Percentiles rank a stretch among this genome's conserved stretches.
Conservation (phyloP, 2,888 invertebrate species). For the Ormyrus labotus region DNA sequence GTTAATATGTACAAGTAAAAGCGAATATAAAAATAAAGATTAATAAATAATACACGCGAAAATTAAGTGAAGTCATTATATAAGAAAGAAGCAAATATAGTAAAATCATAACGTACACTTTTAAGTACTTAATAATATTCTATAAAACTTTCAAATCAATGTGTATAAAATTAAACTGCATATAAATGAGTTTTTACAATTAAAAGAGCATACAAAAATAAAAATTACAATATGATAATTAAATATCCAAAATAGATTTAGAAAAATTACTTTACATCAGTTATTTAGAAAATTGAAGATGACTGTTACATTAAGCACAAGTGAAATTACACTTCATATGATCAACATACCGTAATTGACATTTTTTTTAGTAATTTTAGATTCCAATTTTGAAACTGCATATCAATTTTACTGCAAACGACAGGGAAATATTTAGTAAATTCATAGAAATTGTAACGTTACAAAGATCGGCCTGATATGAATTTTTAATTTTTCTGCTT, state of each 20-base stretch:
- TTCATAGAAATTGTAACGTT: slow-evolving; percentile 45
- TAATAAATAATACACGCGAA: not conserved
- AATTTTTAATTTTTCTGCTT: slow-evolving; percentile 20
- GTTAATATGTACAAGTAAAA: slow-evolving; percentile 32
- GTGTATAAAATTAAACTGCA: not conserved
- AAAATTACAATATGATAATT: not conserved
- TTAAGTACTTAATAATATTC: slow-evolving; percentile 20
- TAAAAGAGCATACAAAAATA: slow-evolving; percentile 34
- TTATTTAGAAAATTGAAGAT: slow-evolving; percentile 18
- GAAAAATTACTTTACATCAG: too few species aligned
- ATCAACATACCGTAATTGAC: slow-evolving; percentile 31
- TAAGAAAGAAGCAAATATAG: slow-evolving; percentile 10
- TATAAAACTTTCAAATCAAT: not conserved
- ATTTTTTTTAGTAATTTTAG: slow-evolving; percentile 6
- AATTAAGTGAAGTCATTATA: slow-evolving; percentile 2
- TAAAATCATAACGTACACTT: slow-evolving; percentile 20
- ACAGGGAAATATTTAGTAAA: slow-evolving; percentile 19
- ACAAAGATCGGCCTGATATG: slow-evolving; percentile 51
- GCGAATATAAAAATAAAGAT: slow-evolving; percentile 36
- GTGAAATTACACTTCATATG: not conserved
- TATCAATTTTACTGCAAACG: slow-evolving; percentile 21
- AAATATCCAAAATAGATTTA: slow-evolving; percentile 17
- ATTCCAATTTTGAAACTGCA: slow-evolving; percentile 8
- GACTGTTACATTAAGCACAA: slow-evolving; percentile 45
- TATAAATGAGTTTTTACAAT: not conserved